These are phyloP conservation scores for Periphyllus acericola DNA, from an alignment of 2,888 invertebrate species.

Conservation along the genomic window DNA sequence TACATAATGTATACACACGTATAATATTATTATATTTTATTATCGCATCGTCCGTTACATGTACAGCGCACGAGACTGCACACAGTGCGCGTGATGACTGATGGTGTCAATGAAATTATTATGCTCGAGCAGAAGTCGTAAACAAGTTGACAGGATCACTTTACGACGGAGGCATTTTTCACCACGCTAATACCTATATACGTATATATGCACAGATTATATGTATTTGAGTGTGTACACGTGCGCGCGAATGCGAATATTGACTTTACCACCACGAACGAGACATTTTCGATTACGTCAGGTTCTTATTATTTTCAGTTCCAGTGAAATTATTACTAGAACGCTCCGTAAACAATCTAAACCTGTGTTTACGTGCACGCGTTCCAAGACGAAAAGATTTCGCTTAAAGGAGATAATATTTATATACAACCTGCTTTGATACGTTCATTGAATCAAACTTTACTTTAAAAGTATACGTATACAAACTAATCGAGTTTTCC, in stretches of 20 bases:
- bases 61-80: background rate
- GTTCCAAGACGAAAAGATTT: background rate
- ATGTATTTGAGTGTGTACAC: background rate
- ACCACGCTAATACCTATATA: background rate
- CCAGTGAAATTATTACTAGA: background rate
- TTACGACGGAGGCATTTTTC: slow-evolving; percentile 32
- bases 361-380: background rate
- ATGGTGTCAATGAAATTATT: slow-evolving; percentile 39
- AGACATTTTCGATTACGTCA: background rate
- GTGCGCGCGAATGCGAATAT: background rate
- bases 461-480: background rate
- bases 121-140: slow-evolving; percentile 34
- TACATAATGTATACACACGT: background rate
- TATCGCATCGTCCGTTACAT: background rate
- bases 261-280: background rate
- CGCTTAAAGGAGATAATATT: background rate
- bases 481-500: slow-evolving; percentile 26
- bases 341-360: background rate
- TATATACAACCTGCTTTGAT: background rate
- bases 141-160: slow-evolving; percentile 37
- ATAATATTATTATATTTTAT: background rate
- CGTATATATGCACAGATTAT: background rate
- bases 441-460: slow-evolving; percentile 3
- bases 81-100: background rate
- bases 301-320: background rate